phyloP scores from a whole-genome alignment of 2,888 invertebrate species.

The Orthosia cruda region DNA sequence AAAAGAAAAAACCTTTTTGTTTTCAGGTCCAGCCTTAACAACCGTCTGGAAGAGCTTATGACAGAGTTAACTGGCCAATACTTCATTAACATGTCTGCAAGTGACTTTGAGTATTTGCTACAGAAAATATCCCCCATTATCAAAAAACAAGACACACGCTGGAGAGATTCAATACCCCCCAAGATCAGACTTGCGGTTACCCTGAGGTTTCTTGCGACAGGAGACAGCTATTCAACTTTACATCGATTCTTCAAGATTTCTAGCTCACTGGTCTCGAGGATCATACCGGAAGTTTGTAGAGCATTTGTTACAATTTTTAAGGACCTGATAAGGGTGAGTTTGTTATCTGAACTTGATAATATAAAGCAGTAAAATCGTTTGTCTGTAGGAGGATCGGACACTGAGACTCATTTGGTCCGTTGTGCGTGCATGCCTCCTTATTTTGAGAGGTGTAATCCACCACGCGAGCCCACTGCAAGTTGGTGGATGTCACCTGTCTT shows the following conservation, averaged over 20 bases:
- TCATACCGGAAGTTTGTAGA: constrained; percentile 49
- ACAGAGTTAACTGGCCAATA: constrained; percentile 40
- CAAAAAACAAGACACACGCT: constrained; percentile 44
- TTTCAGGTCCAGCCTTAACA: constrained; percentile 38
- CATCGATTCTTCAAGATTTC: constrained; percentile 52
- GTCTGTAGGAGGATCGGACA: too few relatives aligned
- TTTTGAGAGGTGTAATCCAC: too few relatives aligned
- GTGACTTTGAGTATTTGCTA: constrained; percentile 47
- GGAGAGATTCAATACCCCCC: constrained; percentile 44
- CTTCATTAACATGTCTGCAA: constrained; percentile 52
- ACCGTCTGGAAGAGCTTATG: constrained; percentile 14
- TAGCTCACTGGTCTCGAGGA: constrained; percentile 27
- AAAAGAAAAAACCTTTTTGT: neutral
- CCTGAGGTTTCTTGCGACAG: constrained; percentile 41
- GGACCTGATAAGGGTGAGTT: constrained; percentile 43
- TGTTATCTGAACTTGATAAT: too few relatives aligned
- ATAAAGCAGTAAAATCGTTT: too few relatives aligned
- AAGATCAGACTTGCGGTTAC: constrained; percentile 48
- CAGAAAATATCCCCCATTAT: constrained; percentile 51
- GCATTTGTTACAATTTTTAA: constrained; percentile 32
- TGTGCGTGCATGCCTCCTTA: too few relatives aligned
- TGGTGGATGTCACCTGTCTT: too few relatives aligned
- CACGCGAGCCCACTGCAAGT: too few relatives aligned
- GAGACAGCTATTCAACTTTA: constrained; percentile 35
- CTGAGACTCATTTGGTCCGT: too few relatives aligned